Evolutionary conservation across 2,113 vertebrate genomes (phyloP).

Genomic region (mouse (Mus musculus)): GRCm39 chr13:118377501-118378000

Average conservation of each 20-base stretch:
- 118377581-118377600: conserved; percentile 42
- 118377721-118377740: conserved; percentile 3
- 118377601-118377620: conserved; percentile 49
- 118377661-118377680: conserved; percentile 61
- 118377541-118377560: conserved; percentile 55
- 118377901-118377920: not conserved
- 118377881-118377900: not conserved
- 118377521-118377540: conserved; percentile 35
- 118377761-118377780: not conserved
- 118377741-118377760: not conserved
- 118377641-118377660: conserved; percentile 31
- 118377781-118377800: not conserved
- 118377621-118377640: conserved; percentile 51
- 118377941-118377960: not conserved
- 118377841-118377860: not conserved
- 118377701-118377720: not conserved
- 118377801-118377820: not conserved
- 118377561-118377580: conserved; percentile 44
- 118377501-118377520: conserved; percentile 60
- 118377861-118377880: not conserved
- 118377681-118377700: not conserved
- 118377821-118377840: not conserved
- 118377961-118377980: not conserved
- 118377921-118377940: not conserved
- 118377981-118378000: not conserved